Base-by-base conservation (phyloP, 2,888 invertebrate genomes). In the Xanthostigma xanthostigma region DNA sequence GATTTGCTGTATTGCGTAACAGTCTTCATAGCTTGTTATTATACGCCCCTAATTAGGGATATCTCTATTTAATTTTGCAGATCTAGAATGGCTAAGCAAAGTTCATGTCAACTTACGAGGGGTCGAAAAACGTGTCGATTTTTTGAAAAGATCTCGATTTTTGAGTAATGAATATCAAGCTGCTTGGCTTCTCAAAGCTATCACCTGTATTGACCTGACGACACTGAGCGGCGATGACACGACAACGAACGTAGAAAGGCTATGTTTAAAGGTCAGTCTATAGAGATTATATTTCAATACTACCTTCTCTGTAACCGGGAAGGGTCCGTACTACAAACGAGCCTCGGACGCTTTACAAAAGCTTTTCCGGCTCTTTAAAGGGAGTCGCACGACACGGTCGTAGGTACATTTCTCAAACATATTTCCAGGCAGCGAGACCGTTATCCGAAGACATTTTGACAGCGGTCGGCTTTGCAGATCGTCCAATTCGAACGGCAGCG, bases 131-230 rank as follows among this genome's bases (percentile, higher is more conserved):
- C 64, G 73, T 42, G 74, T 78, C 2, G 66, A 66, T 40, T 66
- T 68, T 41, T 61, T 80, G 14, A 64, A 69, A 33, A 60, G 64
- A 2, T 62, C 60, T 6, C 60, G 69, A 54, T 9, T 48, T 37
- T 59, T 79, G 12, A 62, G 64, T 45, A 64, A 67, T 35, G 66
- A 70, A 38, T 51, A 79, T 62, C 76, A 79, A 64, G 74, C 78
- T 39, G 76, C 78, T 10, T 91, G 88, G 87, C 71, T 95, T 11
- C 60, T 92, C 27, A 81, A 82, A 62, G 87, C 92, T 1, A 72
- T 96, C 8, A 79, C 82, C 36, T 77, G 88, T 49, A 90, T 95
- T 53, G 97, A 98, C 68, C 73, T 98, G 54, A 98, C 97, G 1
- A 94, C 94, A 2, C 71, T 98, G 45, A 76, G 85, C 44, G 93